Conservation (phyloP, 2,888 invertebrate species). For the Onthophagus sagittarius region DNA sequence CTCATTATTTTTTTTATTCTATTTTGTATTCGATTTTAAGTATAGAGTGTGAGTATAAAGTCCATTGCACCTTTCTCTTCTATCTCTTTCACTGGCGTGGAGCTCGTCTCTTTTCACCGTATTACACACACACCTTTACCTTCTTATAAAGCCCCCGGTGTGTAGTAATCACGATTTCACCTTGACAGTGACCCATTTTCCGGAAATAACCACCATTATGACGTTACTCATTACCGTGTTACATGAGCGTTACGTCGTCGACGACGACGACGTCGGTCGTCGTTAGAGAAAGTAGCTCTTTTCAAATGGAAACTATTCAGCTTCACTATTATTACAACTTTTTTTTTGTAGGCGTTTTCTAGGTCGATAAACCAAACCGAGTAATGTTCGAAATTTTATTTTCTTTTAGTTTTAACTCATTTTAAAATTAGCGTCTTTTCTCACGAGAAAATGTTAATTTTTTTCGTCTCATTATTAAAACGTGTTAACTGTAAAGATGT, state of each 20-base stretch:
- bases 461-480: not conserved
- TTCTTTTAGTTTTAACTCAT: too few relatives aligned
- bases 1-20: not conserved
- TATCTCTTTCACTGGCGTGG: constrained; percentile 6
- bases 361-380: not conserved
- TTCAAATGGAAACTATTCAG: not conserved
- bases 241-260: constrained; percentile 3
- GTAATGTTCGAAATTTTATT: too few relatives aligned
- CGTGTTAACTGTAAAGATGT: not conserved
- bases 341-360: not conserved
- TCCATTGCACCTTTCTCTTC: constrained; percentile 16
- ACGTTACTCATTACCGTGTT: constrained; percentile 24
- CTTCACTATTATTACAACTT: not conserved
- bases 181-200: constrained; percentile 39
- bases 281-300: constrained; percentile 5
- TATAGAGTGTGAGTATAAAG: too few relatives aligned
- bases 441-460: not conserved
- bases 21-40: not conserved
- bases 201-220: constrained; percentile 30
- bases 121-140: constrained; percentile 21
- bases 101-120: constrained; percentile 5
- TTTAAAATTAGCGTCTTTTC: not conserved
- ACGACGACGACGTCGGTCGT: not conserved
- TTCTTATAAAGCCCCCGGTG: constrained; percentile 21
- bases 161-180: constrained; percentile 32